A percentile compares a stretch with the other conserved stretches of the same genome.
Evolutionary conservation across 2,888 invertebrate species (phyloP).

Genomic region (Periphyllus acericola): DNA sequence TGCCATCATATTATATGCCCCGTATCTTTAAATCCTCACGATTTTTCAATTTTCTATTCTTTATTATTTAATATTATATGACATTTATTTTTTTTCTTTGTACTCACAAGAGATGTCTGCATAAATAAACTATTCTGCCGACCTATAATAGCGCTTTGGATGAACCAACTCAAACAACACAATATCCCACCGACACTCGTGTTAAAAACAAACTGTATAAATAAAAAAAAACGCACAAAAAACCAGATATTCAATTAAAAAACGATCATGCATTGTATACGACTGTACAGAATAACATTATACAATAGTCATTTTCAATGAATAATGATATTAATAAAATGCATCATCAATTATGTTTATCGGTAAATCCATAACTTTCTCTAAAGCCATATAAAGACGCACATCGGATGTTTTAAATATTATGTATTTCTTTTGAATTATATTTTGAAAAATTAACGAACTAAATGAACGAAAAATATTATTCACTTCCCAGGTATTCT

Average conservation of each 20-base stretch:
- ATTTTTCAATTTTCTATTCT: constrained; percentile 60
- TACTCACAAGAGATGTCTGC: constrained; percentile 12
- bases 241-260: constrained; percentile 16
- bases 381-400: too few relatives aligned
- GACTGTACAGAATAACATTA: neutral
- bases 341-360: neutral
- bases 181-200: neutral
- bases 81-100: constrained; percentile 4
- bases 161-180: neutral
- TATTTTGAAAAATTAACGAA: too few relatives aligned
- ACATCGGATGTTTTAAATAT: too few relatives aligned
- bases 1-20: constrained; percentile 32
- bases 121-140: constrained; percentile 24
- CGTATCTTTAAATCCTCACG: constrained; percentile 58
- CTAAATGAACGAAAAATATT: too few relatives aligned
- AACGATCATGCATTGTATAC: neutral
- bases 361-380: neutral
- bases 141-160: constrained; percentile 3
- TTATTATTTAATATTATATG: constrained; percentile 16
- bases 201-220: neutral
- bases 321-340: neutral
- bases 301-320: neutral
- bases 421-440: too few relatives aligned
- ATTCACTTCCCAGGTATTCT: too few relatives aligned
- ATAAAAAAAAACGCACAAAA: neutral